Conservation (phyloP, 2,797 vertebrate species). For the Garrulus glandarius region DNA sequence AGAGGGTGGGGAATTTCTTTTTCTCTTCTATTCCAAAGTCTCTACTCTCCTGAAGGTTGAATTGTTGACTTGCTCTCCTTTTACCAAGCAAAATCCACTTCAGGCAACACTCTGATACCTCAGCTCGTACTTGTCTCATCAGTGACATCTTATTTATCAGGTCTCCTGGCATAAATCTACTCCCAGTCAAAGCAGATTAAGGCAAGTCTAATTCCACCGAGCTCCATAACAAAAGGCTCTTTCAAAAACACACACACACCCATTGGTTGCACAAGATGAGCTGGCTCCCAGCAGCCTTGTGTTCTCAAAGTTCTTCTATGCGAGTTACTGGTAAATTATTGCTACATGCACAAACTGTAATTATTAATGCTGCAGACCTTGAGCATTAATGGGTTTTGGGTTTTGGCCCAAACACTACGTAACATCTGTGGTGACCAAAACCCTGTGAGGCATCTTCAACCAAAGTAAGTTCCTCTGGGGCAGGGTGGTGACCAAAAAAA, state of each 20-base stretch:
- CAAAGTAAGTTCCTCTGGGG: neutral
- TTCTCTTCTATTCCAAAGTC: neutral
- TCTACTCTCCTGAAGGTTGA: neutral
- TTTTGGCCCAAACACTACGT: neutral
- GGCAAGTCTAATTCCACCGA: conserved; percentile 20
- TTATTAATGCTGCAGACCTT: conserved; percentile 12
- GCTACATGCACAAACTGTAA: conserved; percentile 3
- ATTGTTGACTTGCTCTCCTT: neutral
- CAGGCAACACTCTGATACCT: neutral
- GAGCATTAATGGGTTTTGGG: neutral
- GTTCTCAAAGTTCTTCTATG: neutral
- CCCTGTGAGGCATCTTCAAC: neutral
- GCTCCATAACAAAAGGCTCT: conserved; percentile 48
- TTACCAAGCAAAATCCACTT: neutral
- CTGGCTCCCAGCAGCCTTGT: neutral
- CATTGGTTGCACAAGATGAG: conserved; percentile 45
- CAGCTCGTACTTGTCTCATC: neutral
- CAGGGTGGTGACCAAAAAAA: neutral
- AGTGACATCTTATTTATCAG: conserved; percentile 16
- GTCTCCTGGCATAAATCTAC: conserved; percentile 12
- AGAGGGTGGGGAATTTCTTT: neutral
- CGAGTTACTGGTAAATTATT: conserved; percentile 20
- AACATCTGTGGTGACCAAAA: neutral
- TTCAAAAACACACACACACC: conserved; percentile 53
- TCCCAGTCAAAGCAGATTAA: conserved; percentile 42